Percentiles rank a stretch among this genome's conserved stretches.
These are phyloP conservation scores for Ibidorhyncha struthersii DNA, from an alignment of 2,113 vertebrate genomes.

Conservation along the genomic window DNA sequence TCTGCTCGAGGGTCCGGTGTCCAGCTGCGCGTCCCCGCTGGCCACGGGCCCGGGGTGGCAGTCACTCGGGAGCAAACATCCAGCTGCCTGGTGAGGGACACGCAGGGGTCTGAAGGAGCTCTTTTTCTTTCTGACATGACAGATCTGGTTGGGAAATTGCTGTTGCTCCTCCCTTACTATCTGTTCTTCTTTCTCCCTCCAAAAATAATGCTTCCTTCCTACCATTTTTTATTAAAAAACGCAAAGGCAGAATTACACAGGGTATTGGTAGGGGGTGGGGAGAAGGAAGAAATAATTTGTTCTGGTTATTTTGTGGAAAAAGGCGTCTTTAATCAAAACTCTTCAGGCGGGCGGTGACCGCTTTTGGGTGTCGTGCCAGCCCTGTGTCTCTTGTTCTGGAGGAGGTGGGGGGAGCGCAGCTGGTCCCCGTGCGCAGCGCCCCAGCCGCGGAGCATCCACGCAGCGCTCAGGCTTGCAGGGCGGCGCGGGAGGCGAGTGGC, in stretches of 20 bases:
- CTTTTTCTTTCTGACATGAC: neutral
- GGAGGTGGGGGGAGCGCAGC: neutral
- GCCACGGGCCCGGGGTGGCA: neutral
- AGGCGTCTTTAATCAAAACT: neutral
- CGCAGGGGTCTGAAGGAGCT: neutral
- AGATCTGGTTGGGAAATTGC: neutral
- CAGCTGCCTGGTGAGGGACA: neutral
- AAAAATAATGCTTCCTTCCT: neutral
- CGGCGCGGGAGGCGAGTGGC: too few species aligned
- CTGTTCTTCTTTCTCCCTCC: neutral
- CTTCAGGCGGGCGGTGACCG: neutral
- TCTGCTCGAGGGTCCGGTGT: accelerated
- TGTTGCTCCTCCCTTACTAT: neutral
- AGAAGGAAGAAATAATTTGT: neutral
- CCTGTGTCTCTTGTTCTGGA: neutral
- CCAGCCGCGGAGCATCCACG: too few species aligned
- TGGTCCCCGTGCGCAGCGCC: accelerated
- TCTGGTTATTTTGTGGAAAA: neutral
- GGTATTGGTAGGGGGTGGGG: accelerated
- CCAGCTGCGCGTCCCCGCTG: neutral
- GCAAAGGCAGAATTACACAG: neutral
- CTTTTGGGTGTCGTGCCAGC: too few species aligned
- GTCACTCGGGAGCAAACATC: neutral
- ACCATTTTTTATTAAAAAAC: neutral
- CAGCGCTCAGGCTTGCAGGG: too few species aligned